Conservation (phyloP, 2,797 vertebrate species). For the Gambusia yucatana region DNA sequence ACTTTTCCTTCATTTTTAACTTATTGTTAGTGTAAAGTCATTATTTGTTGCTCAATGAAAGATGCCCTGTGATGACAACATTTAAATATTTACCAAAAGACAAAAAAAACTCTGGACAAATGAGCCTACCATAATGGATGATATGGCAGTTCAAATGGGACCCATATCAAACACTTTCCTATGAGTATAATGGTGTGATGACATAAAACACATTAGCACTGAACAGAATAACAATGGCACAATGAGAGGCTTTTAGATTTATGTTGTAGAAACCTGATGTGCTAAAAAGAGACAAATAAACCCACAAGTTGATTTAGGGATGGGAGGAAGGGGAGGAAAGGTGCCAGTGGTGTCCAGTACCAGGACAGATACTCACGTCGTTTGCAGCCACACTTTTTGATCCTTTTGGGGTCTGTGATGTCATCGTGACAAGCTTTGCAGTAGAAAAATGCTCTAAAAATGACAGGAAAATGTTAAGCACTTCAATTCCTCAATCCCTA, state of each 20-base stretch:
- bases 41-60: slow-evolving; percentile 22
- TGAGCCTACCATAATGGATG: slow-evolving; percentile 39
- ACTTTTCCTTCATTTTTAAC: neutral
- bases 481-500: neutral
- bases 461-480: slow-evolving; percentile 22
- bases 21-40: neutral
- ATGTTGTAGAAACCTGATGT: slow-evolving; percentile 11
- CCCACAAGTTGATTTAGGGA: slow-evolving; percentile 32
- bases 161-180: slow-evolving; percentile 52
- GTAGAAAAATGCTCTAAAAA: slow-evolving; percentile 97
- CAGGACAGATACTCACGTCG: slow-evolving; percentile 89
- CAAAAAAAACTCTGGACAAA: slow-evolving; percentile 18
- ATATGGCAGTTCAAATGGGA: slow-evolving; percentile 50
- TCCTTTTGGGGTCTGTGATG: slow-evolving; percentile 99
- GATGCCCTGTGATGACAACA: slow-evolving; percentile 22
- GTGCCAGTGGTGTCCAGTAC: neutral
- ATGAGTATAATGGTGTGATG: slow-evolving; percentile 41
- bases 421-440: slow-evolving; percentile 99
- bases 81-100: slow-evolving; percentile 18
- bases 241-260: slow-evolving; percentile 34
- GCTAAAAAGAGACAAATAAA: slow-evolving; percentile 30
- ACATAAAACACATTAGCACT: slow-evolving; percentile 45
- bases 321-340: slow-evolving; percentile 35
- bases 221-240: slow-evolving; percentile 39
- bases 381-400: slow-evolving; percentile 99